Percentiles rank a stretch among this genome's conserved stretches.
Conservation (phyloP, 2,797 vertebrate genomes). For the Fistularia commersonii region DNA sequence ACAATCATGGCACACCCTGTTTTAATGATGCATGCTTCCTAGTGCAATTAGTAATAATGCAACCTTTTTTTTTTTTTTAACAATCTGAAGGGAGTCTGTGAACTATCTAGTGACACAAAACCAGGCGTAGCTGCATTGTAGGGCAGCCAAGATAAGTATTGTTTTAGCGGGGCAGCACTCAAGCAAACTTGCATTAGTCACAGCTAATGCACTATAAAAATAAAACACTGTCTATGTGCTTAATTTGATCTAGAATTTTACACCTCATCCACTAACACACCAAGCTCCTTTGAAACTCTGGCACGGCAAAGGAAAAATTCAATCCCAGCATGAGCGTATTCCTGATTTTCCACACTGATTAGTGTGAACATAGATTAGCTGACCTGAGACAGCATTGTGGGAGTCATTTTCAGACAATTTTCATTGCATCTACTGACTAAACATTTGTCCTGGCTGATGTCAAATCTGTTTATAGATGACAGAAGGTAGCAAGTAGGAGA, state of each 20-base stretch:
- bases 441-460: conserved; percentile 68
- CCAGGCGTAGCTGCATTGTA: conserved; percentile 29
- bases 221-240: conserved; percentile 63
- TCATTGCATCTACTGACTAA: conserved; percentile 69
- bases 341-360: conserved; percentile 69
- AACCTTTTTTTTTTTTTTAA: conserved; percentile 14
- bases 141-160: conserved; percentile 67
- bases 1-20: background rate
- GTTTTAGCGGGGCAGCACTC: conserved; percentile 59
- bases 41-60: conserved; percentile 18
- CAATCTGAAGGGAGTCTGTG: conserved; percentile 19
- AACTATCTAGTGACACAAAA: conserved; percentile 36
- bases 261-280: conserved; percentile 63
- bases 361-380: conserved; percentile 59
- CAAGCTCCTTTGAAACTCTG: conserved; percentile 41
- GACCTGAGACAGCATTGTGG: conserved; percentile 63
- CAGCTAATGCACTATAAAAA: conserved; percentile 64
- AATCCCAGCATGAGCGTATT: conserved; percentile 56
- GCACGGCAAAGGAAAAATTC: conserved; percentile 33
- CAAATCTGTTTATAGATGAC: conserved; percentile 69
- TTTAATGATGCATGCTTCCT: conserved; percentile 12
- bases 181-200: conserved; percentile 63
- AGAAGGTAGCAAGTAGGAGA: conserved; percentile 58
- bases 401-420: conserved; percentile 68
- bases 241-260: conserved; percentile 69